Evolutionary conservation across 2,797 vertebrate genomes (phyloP).

Genomic region (Euthynnus affinis): DNA sequence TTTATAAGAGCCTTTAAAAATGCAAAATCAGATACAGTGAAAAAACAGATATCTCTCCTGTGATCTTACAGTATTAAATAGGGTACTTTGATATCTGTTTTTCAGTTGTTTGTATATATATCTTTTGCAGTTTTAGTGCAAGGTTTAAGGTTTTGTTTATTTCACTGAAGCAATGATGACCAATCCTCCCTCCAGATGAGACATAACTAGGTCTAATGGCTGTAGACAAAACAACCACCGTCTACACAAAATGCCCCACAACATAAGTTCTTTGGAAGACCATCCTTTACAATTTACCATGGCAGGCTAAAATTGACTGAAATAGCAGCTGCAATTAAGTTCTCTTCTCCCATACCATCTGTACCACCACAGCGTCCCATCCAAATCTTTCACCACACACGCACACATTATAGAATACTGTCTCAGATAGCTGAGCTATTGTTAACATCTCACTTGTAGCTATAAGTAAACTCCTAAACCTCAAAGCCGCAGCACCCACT

Average conservation of each 20-base stretch:
- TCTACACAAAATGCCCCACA: slow-evolving; percentile 30
- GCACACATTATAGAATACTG: slow-evolving; percentile 39
- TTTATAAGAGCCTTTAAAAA: slow-evolving; percentile 38
- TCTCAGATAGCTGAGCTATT: slow-evolving; percentile 35
- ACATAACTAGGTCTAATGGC: slow-evolving; percentile 1
- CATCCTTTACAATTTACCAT: slow-evolving; percentile 44
- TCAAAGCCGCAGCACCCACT: slow-evolving; percentile 51
- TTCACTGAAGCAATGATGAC: not conserved
- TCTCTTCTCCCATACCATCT: slow-evolving; percentile 43
- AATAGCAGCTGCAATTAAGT: slow-evolving; percentile 57
- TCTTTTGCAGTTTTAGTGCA: not conserved
- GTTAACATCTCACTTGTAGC: slow-evolving; percentile 35
- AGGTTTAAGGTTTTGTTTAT: slow-evolving; percentile 23
- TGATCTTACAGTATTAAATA: no score
- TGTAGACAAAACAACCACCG: slow-evolving; percentile 32
- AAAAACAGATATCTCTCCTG: not conserved
- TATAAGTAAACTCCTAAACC: slow-evolving; percentile 61
- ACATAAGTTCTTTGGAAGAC: slow-evolving; percentile 20
- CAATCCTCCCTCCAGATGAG: slow-evolving; percentile 24
- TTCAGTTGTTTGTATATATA: not conserved
- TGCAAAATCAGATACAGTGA: slow-evolving; percentile 17
- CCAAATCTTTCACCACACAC: slow-evolving; percentile 42
- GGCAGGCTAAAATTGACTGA: slow-evolving; percentile 44
- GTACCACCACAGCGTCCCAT: slow-evolving; percentile 42
- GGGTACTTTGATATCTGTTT: slow-evolving; percentile 19